Base-by-base conservation (phyloP, 64 coral and sea anemone species). In the Montipora capricornis region DNA sequence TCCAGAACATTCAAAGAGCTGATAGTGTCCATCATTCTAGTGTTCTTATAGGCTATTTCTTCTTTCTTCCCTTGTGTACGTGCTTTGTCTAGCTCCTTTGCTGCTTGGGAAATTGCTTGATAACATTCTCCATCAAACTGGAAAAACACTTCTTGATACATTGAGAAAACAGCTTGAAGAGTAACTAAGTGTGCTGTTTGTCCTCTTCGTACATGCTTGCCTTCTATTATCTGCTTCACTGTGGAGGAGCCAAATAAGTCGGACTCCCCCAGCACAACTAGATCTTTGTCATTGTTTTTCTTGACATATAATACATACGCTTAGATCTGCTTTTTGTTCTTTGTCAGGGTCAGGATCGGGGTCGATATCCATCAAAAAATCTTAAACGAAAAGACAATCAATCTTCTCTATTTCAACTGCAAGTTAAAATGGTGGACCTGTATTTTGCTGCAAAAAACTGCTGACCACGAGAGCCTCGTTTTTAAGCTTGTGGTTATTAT, bases 161-260 rank as follows among this genome's bases (percentile, higher is more conserved):
- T 37, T 5, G 0, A 12, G 61, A 91, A 91, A 44, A 91, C 47
- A 16, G 90, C 79, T 74, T 91, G 79, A 52, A 91, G 37, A 74
- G 90, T 83, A 22, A 91, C 22, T 80, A 74, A 13, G 19, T 91
- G 90, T 6, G 67, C 79, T 55, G 64, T 52, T 46, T 83, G 5
- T 74, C 78, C 90, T 74, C 90, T 50, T 49, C 51, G 87, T n/a
- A 93, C 92, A 44, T 93, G 75, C 17, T 88, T 93, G 10, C 84
- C 74, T 20, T 70, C 92, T 44, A 80, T 44, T 12, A 93, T 79
- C 75, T 93, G 83, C 83, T 87, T 93, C 44, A 87, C 82, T 47
- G 83, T 87, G 4, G 82, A 55, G 15, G 91, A 60, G 17, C 91
- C 83, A 62, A 67, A 87, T 4, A 93, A 64, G 8, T 79, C 74